These are phyloP conservation scores for Tenrec ecaudatus DNA, from an alignment of 2,113 vertebrate genomes.

Conservation along the genomic window DNA sequence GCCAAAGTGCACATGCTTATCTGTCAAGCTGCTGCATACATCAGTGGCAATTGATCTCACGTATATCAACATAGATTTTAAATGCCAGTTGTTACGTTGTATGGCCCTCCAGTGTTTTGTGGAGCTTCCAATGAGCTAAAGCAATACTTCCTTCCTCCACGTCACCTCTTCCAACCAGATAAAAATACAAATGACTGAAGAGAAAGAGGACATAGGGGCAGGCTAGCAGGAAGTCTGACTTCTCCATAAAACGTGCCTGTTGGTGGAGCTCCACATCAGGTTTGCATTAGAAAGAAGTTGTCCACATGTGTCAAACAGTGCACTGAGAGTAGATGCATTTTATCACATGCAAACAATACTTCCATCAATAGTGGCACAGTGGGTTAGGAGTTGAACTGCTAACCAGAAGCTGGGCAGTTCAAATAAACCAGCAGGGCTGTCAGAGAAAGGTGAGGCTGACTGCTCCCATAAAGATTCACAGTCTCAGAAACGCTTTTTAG, in stretches of 20 bases:
- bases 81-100: background rate
- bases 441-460: too few species aligned
- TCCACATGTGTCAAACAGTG: too few species aligned
- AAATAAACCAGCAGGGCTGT: too few species aligned
- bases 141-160: background rate
- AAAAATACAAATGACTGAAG: background rate
- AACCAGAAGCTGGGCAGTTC: too few species aligned
- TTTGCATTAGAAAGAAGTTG: background rate
- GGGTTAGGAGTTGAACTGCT: too few species aligned
- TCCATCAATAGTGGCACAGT: background rate
- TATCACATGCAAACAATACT: too few species aligned
- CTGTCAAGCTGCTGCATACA: background rate
- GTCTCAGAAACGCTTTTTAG: too few species aligned
- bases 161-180: background rate
- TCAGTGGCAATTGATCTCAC: background rate
- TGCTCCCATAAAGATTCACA: too few species aligned
- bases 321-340: too few species aligned
- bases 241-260: background rate
- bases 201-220: background rate
- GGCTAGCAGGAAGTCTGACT: background rate
- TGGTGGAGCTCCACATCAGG: background rate
- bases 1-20: background rate
- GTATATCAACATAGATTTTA: background rate
- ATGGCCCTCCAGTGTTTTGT: background rate
- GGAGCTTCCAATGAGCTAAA: background rate